A percentile compares a stretch with the other conserved stretches of the same genome.
Conservation (phyloP, 1,140 invertebrate species). For the Phymastichus coffea region DNA sequence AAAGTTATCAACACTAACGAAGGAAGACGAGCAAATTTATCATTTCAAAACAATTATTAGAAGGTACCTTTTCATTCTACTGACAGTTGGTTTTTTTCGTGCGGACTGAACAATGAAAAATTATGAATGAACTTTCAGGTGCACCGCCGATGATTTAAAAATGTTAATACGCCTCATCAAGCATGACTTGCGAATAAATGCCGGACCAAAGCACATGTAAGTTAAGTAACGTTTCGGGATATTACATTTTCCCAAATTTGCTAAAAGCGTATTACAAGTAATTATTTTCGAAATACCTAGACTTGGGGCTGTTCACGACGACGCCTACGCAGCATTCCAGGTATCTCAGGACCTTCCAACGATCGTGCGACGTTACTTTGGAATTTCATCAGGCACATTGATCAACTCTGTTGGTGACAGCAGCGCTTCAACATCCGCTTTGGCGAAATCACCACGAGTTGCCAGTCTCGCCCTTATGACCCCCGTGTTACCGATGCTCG, state of each 20-base stretch:
- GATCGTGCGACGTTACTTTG: constrained; percentile 67
- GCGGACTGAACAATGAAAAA: not conserved
- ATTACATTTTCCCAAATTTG: not conserved
- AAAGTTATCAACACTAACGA: constrained; percentile 73
- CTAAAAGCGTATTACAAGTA: too few relatives aligned
- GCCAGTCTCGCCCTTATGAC: constrained; percentile 69
- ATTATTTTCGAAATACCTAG: constrained; percentile 50
- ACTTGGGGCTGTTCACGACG: constrained; percentile 76
- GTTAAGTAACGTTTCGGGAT: constrained; percentile 33
- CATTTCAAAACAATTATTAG: constrained; percentile 73
- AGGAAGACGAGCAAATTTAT: constrained; percentile 83
- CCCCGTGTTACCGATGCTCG: constrained; percentile 88
- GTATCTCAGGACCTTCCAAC: constrained; percentile 74
- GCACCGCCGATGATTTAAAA: constrained; percentile 82
- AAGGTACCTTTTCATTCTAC: constrained; percentile 55
- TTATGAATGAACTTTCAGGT: constrained; percentile 54
- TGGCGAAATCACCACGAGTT: constrained; percentile 45
- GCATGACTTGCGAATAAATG: constrained; percentile 88
- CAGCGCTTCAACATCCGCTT: constrained; percentile 20
- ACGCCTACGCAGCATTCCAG: constrained; percentile 87
- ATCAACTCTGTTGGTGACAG: constrained; percentile 33
- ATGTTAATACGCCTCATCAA: constrained; percentile 86
- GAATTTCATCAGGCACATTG: constrained; percentile 9
- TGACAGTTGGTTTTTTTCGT: constrained; percentile 14
- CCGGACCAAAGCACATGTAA: constrained; percentile 87